A percentile compares a stretch with the other conserved stretches of the same genome.
These are phyloP conservation scores for Tadarida brasiliensis DNA, from an alignment of 2,797 vertebrate species.

Conservation along the genomic window DNA sequence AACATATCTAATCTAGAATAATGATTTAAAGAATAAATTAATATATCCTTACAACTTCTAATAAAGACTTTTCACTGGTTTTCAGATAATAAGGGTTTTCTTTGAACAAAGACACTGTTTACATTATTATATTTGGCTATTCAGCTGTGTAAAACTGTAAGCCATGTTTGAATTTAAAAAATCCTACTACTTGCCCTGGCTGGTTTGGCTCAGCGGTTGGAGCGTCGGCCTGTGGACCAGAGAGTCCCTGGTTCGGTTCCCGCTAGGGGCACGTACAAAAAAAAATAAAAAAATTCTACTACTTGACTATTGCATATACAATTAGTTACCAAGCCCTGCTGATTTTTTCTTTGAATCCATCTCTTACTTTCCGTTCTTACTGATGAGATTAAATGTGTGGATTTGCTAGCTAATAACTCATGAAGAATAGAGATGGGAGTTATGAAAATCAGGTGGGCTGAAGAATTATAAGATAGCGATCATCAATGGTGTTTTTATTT, in stretches of 20 bases:
- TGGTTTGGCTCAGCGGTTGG: too few relatives aligned
- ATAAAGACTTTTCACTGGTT: background rate
- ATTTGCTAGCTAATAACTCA: background rate
- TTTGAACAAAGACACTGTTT: background rate
- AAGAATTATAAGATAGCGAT: background rate
- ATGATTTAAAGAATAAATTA: conserved; percentile 39
- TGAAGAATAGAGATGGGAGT: background rate
- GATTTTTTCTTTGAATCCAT: background rate
- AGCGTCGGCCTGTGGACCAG: too few relatives aligned
- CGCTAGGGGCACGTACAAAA: too few relatives aligned
- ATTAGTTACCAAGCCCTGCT: background rate
- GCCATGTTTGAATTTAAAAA: background rate
- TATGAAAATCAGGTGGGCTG: background rate
- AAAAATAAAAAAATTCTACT: background rate
- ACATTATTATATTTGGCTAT: background rate
- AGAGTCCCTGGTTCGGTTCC: too few relatives aligned
- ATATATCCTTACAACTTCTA: background rate
- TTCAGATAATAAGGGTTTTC: conserved; percentile 40
- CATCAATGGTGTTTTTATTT: background rate
- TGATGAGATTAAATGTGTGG: background rate
- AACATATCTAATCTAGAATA: background rate
- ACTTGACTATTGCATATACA: background rate
- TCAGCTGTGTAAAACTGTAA: background rate
- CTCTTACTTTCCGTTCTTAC: background rate
- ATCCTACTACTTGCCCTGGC: background rate